Conservation (phyloP, 2,113 vertebrate species). For the Labrus mixtus region DNA sequence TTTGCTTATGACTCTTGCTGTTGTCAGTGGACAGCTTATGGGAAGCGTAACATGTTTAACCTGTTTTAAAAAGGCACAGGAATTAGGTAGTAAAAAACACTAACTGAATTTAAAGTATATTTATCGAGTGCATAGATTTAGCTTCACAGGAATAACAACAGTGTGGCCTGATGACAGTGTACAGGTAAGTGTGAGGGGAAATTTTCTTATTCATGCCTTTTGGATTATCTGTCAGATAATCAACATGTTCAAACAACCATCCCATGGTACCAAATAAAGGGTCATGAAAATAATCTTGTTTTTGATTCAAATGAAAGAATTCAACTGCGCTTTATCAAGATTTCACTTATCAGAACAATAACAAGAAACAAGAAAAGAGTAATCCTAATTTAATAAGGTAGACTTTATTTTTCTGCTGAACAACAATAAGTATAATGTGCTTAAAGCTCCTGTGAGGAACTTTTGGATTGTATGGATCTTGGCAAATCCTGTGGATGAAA, state of each 20-base stretch:
- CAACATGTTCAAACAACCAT: constrained; percentile 19
- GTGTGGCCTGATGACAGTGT: background rate
- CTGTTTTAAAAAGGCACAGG: constrained; percentile 2
- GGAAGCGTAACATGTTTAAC: background rate
- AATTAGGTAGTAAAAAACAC: background rate
- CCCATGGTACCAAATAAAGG: constrained; percentile 12
- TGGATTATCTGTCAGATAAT: constrained; percentile 37
- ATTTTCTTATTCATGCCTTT: constrained; percentile 18
- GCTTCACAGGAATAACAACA: background rate
- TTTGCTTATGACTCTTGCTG: constrained; percentile 37
- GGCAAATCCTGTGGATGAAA: too few species aligned
- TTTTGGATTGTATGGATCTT: too few species aligned
- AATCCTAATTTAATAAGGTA: too few species aligned
- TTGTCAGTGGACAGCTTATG: constrained; percentile 8
- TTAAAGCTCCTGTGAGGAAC: too few species aligned
- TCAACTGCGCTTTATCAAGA: background rate
- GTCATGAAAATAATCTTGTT: constrained; percentile 28
- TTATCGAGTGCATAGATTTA: background rate
- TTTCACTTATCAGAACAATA: background rate
- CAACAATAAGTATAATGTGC: too few species aligned
- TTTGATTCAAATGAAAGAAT: constrained; percentile 16
- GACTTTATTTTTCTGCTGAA: too few species aligned
- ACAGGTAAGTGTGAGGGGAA: constrained; percentile 20
- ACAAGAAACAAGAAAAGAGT: background rate
- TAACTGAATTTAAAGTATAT: background rate